A percentile compares a stretch with the other conserved stretches of the same genome.
Conservation (phyloP, 2,113 vertebrate genomes). For the Shinisaurus crocodilurus region DNA sequence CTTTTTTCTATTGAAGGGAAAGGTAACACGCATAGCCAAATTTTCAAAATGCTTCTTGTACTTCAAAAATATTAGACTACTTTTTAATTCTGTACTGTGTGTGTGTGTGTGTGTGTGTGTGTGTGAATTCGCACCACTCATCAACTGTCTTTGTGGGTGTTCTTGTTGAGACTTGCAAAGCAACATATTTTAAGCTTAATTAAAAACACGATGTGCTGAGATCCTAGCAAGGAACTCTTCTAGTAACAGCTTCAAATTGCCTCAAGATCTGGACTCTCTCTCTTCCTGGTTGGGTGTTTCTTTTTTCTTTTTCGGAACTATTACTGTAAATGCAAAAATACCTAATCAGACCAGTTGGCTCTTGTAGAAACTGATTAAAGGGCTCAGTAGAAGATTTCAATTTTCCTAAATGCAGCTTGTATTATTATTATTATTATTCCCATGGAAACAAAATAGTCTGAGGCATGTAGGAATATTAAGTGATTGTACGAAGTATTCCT, state of each 20-base stretch:
- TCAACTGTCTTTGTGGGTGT: constrained; percentile 26
- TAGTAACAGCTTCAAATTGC: constrained; percentile 31
- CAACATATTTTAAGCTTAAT: constrained; percentile 48
- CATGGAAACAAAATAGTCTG: constrained; percentile 52
- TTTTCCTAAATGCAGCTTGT: constrained; percentile 38
- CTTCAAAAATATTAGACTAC: constrained; percentile 43
- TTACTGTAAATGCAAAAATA: neutral
- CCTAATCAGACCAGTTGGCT: constrained; percentile 35
- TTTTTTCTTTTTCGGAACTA: constrained; percentile 40
- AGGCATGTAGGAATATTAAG: constrained; percentile 53
- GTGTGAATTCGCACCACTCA: constrained; percentile 31
- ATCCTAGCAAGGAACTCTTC: constrained; percentile 36
- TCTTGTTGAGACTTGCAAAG: constrained; percentile 59
- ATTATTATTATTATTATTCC: constrained; percentile 37
- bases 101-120: neutral
- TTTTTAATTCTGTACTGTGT: constrained; percentile 34
- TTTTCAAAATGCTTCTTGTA: constrained; percentile 27
- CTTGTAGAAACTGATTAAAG: constrained; percentile 38
- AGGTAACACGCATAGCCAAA: neutral
- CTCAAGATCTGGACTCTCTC: constrained; percentile 6
- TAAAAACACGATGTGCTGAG: constrained; percentile 23
- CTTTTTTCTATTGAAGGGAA: neutral
- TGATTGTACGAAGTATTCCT: constrained; percentile 26
- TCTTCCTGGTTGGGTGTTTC: constrained; percentile 13
- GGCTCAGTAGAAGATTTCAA: constrained; percentile 34